Base-by-base conservation (phyloP, 1,140 invertebrate genomes). In the Harpegnathos saltator region DNA sequence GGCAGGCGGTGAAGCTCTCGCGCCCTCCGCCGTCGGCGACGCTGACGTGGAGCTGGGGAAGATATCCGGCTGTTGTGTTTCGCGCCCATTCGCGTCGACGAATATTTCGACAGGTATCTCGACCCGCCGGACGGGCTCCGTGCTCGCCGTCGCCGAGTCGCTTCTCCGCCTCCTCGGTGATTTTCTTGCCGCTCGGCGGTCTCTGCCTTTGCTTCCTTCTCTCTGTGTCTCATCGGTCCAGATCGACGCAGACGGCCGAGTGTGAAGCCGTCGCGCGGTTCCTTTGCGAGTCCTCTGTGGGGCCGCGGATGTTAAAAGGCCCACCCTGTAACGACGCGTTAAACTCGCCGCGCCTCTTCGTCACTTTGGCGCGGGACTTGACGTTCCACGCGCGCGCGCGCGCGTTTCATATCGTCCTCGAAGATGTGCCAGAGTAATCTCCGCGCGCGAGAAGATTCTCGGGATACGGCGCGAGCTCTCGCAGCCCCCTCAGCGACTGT, bases 151-250 rank as follows among this genome's bases (percentile, higher is more conserved):
- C 12, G 33, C 22, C 38, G 2, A 11, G 3, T 15, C 50, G 50
- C n/a, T 17, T 15, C 48, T 12, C 44, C 69, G 52, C 69, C 69
- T 68, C 22, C 33, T 14, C 17, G 33, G 1, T 1, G 38, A 59
- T 59, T 59, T n/a, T n/a, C n/a, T n/a, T n/a, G n/a, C n/a, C n/a
- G n/a, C n/a, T n/a, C n/a, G n/a, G n/a, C n/a, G n/a, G n/a, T n/a
- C n/a, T n/a, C n/a, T n/a, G n/a, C n/a, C n/a, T n/a, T n/a, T n/a
- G n/a, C n/a, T n/a, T n/a, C n/a, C n/a, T n/a, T n/a, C n/a, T n/a
- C n/a, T n/a, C n/a, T n/a, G n/a, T n/a, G n/a, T n/a, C 58, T 88
- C 85, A 88, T 88, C 84, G 84, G 84, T 87, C 85, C 80, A 88
- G 84, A 87, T 88, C 82, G 69, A 84, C 85, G 66, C 26, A 56